These are phyloP conservation scores for Microcebus jonahi DNA, from an alignment of 2,113 vertebrate genomes.

Conservation along the genomic window DNA sequence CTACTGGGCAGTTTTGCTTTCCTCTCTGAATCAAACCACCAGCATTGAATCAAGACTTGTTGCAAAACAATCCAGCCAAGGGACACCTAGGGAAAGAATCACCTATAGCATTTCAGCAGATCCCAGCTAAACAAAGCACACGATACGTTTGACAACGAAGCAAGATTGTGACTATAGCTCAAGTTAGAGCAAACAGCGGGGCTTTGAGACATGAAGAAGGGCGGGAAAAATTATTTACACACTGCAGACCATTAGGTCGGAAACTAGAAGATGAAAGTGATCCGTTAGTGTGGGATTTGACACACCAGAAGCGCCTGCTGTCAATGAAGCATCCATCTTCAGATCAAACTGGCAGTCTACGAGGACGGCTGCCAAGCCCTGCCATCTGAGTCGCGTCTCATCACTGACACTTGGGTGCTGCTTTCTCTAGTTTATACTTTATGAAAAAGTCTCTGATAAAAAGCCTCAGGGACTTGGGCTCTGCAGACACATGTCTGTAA, in stretches of 20 bases:
- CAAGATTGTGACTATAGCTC: not conserved
- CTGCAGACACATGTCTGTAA: slow-evolving; percentile 38
- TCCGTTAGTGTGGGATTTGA: not conserved
- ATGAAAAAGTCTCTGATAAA: slow-evolving; percentile 41
- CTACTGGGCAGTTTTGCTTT: not conserved
- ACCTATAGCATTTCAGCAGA: not conserved
- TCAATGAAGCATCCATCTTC: slow-evolving; percentile 1
- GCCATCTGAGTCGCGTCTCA: not conserved
- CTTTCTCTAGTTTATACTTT: not conserved
- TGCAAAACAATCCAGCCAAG: not conserved
- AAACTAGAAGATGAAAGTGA: not conserved
- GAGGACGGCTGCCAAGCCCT: not conserved
- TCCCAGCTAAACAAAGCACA: slow-evolving; percentile 1
- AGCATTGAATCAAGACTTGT: not conserved
- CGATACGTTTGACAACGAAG: not conserved
- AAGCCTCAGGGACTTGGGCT: not conserved
- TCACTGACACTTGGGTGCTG: not conserved
- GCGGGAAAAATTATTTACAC: not conserved
- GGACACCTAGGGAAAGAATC: not conserved
- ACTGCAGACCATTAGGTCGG: not conserved
- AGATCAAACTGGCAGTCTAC: not conserved
- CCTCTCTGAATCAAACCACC: not conserved
- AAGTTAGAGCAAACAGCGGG: not conserved
- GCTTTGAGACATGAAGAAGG: slow-evolving; percentile 32
- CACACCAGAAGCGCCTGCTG: not conserved